Conservation (phyloP, 2,113 vertebrate species). For the Coptodon bakossiorum region DNA sequence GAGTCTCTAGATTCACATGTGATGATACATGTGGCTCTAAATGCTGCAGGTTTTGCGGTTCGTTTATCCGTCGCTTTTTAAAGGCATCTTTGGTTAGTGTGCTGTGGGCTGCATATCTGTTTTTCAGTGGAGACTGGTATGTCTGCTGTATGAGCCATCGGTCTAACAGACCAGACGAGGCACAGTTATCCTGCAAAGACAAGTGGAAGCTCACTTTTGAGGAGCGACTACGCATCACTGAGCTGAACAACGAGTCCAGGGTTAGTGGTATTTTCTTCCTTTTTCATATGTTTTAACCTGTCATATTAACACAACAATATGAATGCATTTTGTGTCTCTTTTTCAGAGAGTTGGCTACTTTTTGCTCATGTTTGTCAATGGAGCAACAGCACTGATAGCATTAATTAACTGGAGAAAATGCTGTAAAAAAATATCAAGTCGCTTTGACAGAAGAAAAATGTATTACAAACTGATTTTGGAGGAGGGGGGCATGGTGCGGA, state of each 20-base stretch:
- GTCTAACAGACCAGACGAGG: background rate
- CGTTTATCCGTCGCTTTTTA: rapidly evolving
- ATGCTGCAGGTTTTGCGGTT: background rate
- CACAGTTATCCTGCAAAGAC: background rate
- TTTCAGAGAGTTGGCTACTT: background rate
- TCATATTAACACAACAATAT: background rate
- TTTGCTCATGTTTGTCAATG: background rate
- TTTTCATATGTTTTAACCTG: background rate
- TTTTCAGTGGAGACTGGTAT: background rate
- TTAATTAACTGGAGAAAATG: background rate
- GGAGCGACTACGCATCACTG: background rate
- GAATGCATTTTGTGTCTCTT: background rate
- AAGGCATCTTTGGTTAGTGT: background rate
- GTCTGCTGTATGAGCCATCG: background rate
- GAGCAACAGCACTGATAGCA: background rate
- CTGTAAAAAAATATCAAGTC: background rate
- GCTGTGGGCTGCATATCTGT: background rate
- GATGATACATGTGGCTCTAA: background rate
- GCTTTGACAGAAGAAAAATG: background rate
- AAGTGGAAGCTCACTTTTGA: background rate
- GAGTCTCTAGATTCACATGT: background rate
- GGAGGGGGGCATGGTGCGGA: background rate
- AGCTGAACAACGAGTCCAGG: background rate
- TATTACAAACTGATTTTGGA: background rate
- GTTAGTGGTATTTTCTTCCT: background rate